Evolutionary conservation across 2,113 vertebrate species (phyloP), one percentile per base, ranked within the genome.

Genomic region (Pelusios castaneus): DNA sequence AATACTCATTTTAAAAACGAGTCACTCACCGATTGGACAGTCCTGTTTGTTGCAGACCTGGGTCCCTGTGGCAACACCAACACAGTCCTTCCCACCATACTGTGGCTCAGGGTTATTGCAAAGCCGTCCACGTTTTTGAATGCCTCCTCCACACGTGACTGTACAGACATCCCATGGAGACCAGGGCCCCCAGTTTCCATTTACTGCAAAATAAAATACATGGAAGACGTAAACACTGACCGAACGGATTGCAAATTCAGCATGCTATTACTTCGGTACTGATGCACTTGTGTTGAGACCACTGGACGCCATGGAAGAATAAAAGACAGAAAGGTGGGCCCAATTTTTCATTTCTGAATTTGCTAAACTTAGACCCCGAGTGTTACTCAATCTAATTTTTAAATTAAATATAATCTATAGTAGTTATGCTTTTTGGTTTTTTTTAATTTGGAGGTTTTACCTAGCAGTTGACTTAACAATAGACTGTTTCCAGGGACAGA

Each of bases 161-260:
- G 99, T 98, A 93, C 99, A 99, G 93, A 98, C 97, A 95, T 99
- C 98, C 99, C 99, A 99, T 1, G 96, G 99, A 88, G 99, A 99
- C 99, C 99, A 99, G 34, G 99, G 99, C 77, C 99, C 99, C 99
- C 99, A 99, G 79, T 98, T 99, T 90, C 99, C 99, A 95, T 99
- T 98, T 95, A 99, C 99, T 99, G 83, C 83, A 97, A 80, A 80
- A 88, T 73, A 52, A 97, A 88, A 89, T 1, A 58, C 21, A 89
- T 84, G 82, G 43, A 45, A 82, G 58, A 47, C 14, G 43, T 87
- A 45, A 67, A 52, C 22, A 81, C 86, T 47, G 75, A 76, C 27
- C 73, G 10, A n/a, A 29, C 5, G 19, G 2, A 9, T 43, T 31
- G 41, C 58, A n/a, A 85, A 87, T 87, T 73, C 58, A 8, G 60